Evolutionary conservation across 92 coral and sea anemone species (phyloP).

Genomic region (Plumapathes pennacea): DNA sequence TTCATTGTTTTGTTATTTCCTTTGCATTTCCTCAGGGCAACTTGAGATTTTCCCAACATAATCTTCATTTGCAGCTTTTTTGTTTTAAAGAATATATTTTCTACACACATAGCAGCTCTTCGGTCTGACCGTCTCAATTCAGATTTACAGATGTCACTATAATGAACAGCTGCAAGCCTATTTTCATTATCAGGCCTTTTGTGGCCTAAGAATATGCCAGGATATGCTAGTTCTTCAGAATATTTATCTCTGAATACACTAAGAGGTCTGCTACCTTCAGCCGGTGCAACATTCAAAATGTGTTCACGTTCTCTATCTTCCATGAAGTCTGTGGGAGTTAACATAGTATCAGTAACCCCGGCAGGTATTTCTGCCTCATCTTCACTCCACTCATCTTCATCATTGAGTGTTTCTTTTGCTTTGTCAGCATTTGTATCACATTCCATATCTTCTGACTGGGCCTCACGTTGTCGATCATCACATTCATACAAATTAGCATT

Average conservation of each 20-base stretch:
- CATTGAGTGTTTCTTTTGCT: slow-evolving; percentile 15
- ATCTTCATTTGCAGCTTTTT: slow-evolving; percentile 63
- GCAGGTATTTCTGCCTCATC: slow-evolving; percentile 55
- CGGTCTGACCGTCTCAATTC: slow-evolving; percentile 47
- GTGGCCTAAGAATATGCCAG: slow-evolving; percentile 57
- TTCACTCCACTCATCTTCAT: slow-evolving; percentile 43
- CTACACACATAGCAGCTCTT: slow-evolving; percentile 37
- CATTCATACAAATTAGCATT: slow-evolving; percentile 5
- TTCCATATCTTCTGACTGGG: slow-evolving; percentile 21
- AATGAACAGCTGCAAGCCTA: slow-evolving; percentile 33
- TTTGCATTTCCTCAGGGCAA: slow-evolving; percentile 50
- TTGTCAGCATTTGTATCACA: slow-evolving; percentile 9
- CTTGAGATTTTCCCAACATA: slow-evolving; percentile 36
- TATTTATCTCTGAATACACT: slow-evolving; percentile 55
- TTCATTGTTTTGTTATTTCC: slow-evolving; percentile 48
- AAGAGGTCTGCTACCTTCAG: slow-evolving; percentile 53
- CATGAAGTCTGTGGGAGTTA: slow-evolving; percentile 62
- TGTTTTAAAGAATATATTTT: slow-evolving; percentile 52
- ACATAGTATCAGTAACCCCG: slow-evolving; percentile 56
- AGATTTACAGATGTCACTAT: slow-evolving; percentile 58
- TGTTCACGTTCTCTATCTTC: slow-evolving; percentile 50
- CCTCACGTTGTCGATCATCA: slow-evolving; percentile 20
- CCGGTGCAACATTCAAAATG: slow-evolving; percentile 54
- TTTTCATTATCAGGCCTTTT: slow-evolving; percentile 28
- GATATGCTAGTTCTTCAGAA: slow-evolving; percentile 65